phyloP scores from a whole-genome alignment of 2,797 vertebrate genomes.

The Phalanger gymnotis region DNA sequence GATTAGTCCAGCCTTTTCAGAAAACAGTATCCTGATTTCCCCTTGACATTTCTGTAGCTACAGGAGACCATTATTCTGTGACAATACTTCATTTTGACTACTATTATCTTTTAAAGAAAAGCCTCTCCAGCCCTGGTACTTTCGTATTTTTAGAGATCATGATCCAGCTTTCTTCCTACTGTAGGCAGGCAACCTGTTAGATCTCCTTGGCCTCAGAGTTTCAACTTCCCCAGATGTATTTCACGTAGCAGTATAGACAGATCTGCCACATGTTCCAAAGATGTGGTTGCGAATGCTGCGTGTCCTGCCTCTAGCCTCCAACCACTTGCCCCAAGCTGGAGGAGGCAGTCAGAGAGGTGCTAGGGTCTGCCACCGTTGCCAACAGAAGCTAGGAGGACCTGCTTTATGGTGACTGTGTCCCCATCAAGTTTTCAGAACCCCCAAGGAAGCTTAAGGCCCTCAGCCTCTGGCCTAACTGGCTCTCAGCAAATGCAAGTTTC shows the following conservation, averaged over 20 bases:
- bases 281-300: slow-evolving; percentile 7
- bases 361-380: not conserved
- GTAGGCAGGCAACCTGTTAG: not conserved
- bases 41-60: slow-evolving; percentile 44
- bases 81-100: slow-evolving; percentile 30
- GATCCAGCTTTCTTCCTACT: slow-evolving; percentile 24
- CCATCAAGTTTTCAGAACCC: not conserved
- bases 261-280: slow-evolving; percentile 34
- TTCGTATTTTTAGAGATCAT: slow-evolving; percentile 30
- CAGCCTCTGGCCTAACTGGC: not conserved
- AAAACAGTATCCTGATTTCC: slow-evolving; percentile 43
- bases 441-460: not conserved
- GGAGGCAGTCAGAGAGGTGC: not conserved
- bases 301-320: slow-evolving; percentile 13
- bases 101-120: slow-evolving; percentile 48
- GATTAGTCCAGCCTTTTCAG: slow-evolving; percentile 7
- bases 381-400: slow-evolving; percentile 16
- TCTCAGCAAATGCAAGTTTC: not conserved
- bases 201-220: not conserved
- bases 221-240: not conserved
- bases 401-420: not conserved
- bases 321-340: slow-evolving; percentile 11
- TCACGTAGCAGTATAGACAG: not conserved
- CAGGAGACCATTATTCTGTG: slow-evolving; percentile 34
- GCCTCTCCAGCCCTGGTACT: not conserved